Conservation (phyloP, 2,797 vertebrate genomes). For the Silurus aristotelis region DNA sequence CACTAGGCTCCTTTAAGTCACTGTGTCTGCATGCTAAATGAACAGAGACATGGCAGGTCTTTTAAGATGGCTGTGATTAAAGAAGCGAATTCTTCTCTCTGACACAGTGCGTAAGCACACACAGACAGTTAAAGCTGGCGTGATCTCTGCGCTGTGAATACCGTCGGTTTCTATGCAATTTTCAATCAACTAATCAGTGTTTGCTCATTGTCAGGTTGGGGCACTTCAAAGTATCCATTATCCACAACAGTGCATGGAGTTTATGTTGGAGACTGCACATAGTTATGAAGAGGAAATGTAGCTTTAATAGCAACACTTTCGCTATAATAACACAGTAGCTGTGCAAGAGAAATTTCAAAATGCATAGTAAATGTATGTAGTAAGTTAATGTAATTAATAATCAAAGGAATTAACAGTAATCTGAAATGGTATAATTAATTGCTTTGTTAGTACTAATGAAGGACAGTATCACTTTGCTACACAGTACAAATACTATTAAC, state of each 20-base stretch:
- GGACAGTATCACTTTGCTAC: neutral
- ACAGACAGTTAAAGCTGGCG: slow-evolving; percentile 27
- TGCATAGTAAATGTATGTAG: neutral
- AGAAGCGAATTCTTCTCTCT: slow-evolving; percentile 41
- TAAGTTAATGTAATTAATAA: too few relatives aligned
- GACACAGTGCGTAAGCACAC: slow-evolving; percentile 25
- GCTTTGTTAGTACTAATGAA: neutral
- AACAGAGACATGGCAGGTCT: slow-evolving; percentile 64
- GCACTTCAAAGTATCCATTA: slow-evolving; percentile 6
- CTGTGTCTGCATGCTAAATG: slow-evolving; percentile 70
- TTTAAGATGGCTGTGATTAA: slow-evolving; percentile 64
- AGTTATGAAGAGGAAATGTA: neutral
- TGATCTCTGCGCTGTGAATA: slow-evolving; percentile 28
- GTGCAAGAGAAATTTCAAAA: neutral
- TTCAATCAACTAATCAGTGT: slow-evolving; percentile 14
- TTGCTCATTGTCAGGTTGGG: neutral
- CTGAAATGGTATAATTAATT: neutral
- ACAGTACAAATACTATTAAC: neutral
- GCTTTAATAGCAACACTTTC: neutral
- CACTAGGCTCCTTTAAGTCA: slow-evolving; percentile 69
- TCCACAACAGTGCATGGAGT: neutral
- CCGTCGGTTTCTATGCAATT: slow-evolving; percentile 18
- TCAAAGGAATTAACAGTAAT: neutral
- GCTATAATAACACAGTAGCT: neutral
- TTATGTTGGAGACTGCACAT: neutral